These are phyloP conservation scores for Epirrhoe alternata DNA, from an alignment of 2,888 invertebrate species.

Conservation along the genomic window DNA sequence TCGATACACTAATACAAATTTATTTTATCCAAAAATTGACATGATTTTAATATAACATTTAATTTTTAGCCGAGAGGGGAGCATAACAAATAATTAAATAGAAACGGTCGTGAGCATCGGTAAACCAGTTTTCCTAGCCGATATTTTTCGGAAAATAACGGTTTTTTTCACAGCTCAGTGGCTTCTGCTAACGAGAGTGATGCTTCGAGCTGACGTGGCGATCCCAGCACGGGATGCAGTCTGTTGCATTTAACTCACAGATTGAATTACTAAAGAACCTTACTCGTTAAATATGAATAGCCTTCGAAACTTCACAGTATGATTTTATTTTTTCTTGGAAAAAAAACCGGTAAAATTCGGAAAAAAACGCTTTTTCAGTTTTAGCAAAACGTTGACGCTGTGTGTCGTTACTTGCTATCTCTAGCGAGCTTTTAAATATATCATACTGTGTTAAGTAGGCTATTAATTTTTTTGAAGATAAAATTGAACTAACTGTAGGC, in stretches of 20 bases:
- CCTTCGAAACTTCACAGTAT: background rate
- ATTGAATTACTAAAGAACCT: constrained; percentile 42
- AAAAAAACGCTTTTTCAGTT: background rate
- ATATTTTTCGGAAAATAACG: constrained; percentile 57
- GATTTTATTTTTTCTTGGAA: background rate
- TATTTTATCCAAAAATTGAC: constrained; percentile 48
- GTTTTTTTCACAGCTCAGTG: constrained; percentile 64
- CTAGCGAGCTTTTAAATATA: background rate
- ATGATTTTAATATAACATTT: constrained; percentile 75
- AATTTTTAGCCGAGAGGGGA: constrained; percentile 84
- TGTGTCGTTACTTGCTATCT: background rate
- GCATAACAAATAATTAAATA: constrained; percentile 74
- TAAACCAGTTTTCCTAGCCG: constrained; percentile 69
- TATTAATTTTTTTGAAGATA: constrained; percentile 8
- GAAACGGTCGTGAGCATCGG: constrained; percentile 72
- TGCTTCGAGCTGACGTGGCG: constrained; percentile 65
- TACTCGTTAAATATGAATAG: constrained; percentile 6
- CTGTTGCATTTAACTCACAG: constrained; percentile 48
- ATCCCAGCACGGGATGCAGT: constrained; percentile 67
- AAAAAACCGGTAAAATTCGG: background rate
- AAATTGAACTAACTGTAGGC: constrained; percentile 60
- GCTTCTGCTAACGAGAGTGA: constrained; percentile 71
- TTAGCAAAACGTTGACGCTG: background rate
- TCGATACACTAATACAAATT: constrained; percentile 52
- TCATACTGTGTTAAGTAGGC: constrained; percentile 26